Percentiles rank a stretch among this genome's conserved stretches.
phyloP scores from a whole-genome alignment of 2,888 invertebrate species.

The Leptopilina myrica region DNA sequence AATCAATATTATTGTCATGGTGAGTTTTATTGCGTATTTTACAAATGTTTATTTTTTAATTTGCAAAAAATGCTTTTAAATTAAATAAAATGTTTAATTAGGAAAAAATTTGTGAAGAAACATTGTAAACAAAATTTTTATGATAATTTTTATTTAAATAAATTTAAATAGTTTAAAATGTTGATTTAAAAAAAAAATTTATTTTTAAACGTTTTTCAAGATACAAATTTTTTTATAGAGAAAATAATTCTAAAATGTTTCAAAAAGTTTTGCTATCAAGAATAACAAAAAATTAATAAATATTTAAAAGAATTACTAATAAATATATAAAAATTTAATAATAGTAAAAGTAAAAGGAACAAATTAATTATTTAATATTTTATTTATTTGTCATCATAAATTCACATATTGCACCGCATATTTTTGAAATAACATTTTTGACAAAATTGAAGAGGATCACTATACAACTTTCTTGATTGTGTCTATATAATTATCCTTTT shows the following conservation, averaged over 20 bases:
- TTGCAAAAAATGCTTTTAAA: not conserved
- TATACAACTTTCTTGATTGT: not conserved
- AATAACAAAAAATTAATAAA: too few relatives aligned
- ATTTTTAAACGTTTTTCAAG: too few relatives aligned
- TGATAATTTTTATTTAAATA: too few relatives aligned
- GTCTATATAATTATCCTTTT: conserved; percentile 23
- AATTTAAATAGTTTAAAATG: too few relatives aligned
- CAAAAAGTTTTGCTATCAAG: too few relatives aligned
- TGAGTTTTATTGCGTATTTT: not conserved
- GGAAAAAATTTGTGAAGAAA: too few relatives aligned
- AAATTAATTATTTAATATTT: conserved; percentile 7
- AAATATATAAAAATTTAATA: too few relatives aligned
- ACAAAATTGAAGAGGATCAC: conserved; percentile 4
- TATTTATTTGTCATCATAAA: conserved; percentile 35
- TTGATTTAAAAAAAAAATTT: too few relatives aligned
- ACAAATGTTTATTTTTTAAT: not conserved
- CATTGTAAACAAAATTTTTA: too few relatives aligned
- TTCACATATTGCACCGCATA: conserved; percentile 21
- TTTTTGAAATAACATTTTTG: conserved; percentile 19
- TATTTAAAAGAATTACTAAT: too few relatives aligned
- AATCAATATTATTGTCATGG: conserved; percentile 7
- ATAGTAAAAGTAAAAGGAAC: not conserved
- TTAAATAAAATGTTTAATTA: not conserved
- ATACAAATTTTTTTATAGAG: too few relatives aligned
- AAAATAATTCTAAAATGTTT: too few relatives aligned